phyloP scores from a whole-genome alignment of 2,888 invertebrate species.

The Mactromeris polynyma region DNA sequence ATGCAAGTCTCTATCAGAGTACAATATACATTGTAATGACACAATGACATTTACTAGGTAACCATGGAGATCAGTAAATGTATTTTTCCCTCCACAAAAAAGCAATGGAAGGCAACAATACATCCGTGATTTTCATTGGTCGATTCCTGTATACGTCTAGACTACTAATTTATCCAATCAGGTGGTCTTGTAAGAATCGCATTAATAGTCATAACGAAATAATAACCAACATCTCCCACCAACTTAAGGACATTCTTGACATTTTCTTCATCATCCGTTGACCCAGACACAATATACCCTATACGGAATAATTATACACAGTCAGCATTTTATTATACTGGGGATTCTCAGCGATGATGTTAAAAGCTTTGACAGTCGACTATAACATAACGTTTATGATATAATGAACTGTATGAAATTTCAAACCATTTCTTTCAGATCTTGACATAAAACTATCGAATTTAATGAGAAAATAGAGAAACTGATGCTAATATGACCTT shows the following conservation, averaged over 20 bases:
- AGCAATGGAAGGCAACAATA: background rate
- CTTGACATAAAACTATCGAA: background rate
- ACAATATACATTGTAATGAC: background rate
- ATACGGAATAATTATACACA: background rate
- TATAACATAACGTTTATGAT: background rate
- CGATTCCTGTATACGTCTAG: conserved; percentile 25
- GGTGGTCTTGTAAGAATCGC: background rate
- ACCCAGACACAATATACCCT: conserved; percentile 1
- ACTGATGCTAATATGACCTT: background rate
- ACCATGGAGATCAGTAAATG: conserved; percentile 34
- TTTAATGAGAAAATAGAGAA: background rate
- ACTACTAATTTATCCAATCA: conserved; percentile 13
- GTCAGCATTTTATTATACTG: background rate
- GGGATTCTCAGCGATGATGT: background rate
- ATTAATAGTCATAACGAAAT: conserved; percentile 6
- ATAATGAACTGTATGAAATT: background rate
- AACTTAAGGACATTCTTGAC: conserved; percentile 5
- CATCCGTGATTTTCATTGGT: conserved; percentile 21
- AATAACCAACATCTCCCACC: background rate
- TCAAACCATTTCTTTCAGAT: background rate
- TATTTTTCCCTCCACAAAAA: background rate
- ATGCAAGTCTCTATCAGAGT: background rate
- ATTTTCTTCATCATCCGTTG: background rate
- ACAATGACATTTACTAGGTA: conserved; percentile 27
- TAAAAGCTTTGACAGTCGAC: background rate